Percentiles rank a stretch among this genome's conserved stretches.
phyloP scores from a whole-genome alignment of 2,888 invertebrate species.

The Atethmia centrago region DNA sequence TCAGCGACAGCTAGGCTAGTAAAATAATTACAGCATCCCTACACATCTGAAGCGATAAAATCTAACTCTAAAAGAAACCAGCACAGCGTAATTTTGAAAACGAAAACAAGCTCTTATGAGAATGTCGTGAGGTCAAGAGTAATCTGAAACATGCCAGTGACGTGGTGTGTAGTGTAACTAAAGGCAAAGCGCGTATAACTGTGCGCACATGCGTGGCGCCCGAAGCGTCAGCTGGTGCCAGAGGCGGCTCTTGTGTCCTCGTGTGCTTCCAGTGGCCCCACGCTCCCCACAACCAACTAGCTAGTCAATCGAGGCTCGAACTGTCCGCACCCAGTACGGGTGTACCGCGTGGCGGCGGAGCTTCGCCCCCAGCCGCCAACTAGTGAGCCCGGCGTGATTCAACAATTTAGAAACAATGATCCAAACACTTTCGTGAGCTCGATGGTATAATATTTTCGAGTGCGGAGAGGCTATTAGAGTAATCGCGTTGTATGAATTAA shows the following conservation, averaged over 20 bases:
- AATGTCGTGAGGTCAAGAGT: conserved; percentile 77
- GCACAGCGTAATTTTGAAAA: conserved; percentile 81
- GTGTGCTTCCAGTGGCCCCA: conserved; percentile 89
- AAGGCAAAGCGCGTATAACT: conserved; percentile 75
- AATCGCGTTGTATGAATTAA: conserved; percentile 87
- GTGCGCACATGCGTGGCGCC: conserved; percentile 71
- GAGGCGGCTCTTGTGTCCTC: conserved; percentile 83
- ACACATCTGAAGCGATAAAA: conserved; percentile 78
- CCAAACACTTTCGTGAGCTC: conserved; percentile 83
- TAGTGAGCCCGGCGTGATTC: conserved; percentile 70
- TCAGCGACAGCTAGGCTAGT: conserved; percentile 76
- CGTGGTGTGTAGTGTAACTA: conserved; percentile 70
- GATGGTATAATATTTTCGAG: conserved; percentile 82
- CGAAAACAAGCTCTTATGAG: conserved; percentile 84
- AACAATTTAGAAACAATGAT: conserved; percentile 75
- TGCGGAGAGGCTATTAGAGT: conserved; percentile 87
- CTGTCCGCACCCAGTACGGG: conserved; percentile 33
- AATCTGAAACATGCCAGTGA: conserved; percentile 72
- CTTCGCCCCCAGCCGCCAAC: conserved; percentile 52
- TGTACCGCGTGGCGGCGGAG: conserved; percentile 36
- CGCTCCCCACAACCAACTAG: conserved; percentile 57
- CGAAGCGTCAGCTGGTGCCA: conserved; percentile 70
- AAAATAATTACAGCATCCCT: conserved; percentile 79
- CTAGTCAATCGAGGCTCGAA: conserved; percentile 37
- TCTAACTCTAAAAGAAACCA: conserved; percentile 81